Conservation (phyloP, 1,140 invertebrate species). For the Drosophila ambigua region DNA sequence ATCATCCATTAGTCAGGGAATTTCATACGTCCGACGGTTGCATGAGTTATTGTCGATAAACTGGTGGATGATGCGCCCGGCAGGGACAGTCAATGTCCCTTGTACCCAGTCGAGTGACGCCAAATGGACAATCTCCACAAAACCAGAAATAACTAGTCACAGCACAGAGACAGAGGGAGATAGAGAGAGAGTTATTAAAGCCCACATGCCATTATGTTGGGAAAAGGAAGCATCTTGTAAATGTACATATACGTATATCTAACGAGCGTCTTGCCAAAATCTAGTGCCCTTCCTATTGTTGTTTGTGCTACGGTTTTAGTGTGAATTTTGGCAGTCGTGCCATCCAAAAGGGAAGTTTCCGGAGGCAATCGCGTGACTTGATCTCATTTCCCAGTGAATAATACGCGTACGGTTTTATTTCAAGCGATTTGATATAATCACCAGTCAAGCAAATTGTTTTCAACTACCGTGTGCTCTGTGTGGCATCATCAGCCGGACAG, state of each 20-base stretch:
- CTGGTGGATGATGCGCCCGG: slow-evolving; percentile 13
- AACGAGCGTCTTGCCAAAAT: not conserved
- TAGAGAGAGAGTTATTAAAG: no score
- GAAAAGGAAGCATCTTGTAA: not conserved
- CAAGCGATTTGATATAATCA: slow-evolving; percentile 55
- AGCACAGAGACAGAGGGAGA: no score
- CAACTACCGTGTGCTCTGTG: slow-evolving; percentile 48
- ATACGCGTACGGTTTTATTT: slow-evolving; percentile 45
- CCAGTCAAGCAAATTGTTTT: slow-evolving; percentile 61
- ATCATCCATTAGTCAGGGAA: slow-evolving; percentile 35
- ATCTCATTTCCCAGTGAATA: slow-evolving; percentile 60
- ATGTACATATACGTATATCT: no score
- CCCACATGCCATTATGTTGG: not conserved
- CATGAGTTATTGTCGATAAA: slow-evolving; percentile 20
- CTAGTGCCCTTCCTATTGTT: not conserved
- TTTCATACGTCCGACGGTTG: slow-evolving; percentile 17
- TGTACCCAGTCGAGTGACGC: slow-evolving; percentile 18
- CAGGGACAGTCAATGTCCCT: slow-evolving; percentile 15
- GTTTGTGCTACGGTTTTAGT: slow-evolving; percentile 16
- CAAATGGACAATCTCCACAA: slow-evolving; percentile 39
- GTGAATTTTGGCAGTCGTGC: slow-evolving; percentile 58
- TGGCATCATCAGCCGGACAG: slow-evolving; percentile 43
- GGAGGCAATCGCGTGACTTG: slow-evolving; percentile 53
- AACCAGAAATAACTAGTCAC: slow-evolving; percentile 3
- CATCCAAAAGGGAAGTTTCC: slow-evolving; percentile 6